Percentiles rank a stretch among this genome's conserved stretches.
Conservation (phyloP, 2,797 vertebrate species). For the Nannoperca australis region DNA sequence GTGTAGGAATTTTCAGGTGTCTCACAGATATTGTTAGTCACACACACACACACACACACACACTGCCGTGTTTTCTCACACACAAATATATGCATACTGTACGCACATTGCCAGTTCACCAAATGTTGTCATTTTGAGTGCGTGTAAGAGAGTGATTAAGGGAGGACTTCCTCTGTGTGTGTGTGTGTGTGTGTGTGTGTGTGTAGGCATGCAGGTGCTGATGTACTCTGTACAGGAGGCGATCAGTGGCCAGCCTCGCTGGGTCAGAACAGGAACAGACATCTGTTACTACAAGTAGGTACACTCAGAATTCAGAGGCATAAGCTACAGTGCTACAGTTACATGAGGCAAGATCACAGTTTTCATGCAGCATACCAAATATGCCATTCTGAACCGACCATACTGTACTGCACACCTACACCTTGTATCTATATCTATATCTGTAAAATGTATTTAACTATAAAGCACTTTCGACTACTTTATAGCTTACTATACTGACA, state of each 20-base stretch:
- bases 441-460: not conserved
- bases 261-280: conserved; percentile 94
- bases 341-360: not conserved
- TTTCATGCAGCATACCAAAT: conserved; percentile 3
- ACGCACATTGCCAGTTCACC: not conserved
- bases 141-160: not conserved
- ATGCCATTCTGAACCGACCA: not conserved
- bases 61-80: not conserved
- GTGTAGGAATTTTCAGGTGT: conserved; percentile 8
- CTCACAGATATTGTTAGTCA: conserved; percentile 17
- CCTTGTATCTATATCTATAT: not conserved
- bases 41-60: conserved; percentile 19
- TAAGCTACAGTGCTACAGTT: not conserved
- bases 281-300: conserved; percentile 99
- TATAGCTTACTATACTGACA: conserved; percentile 13
- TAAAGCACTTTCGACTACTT: conserved; percentile 7
- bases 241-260: conserved; percentile 90
- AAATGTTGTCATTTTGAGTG: conserved; percentile 30
- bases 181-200: conserved; percentile 75
- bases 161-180: conserved; percentile 6
- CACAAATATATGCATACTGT: not conserved
- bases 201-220: conserved; percentile 95
- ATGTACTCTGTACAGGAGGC: conserved; percentile 99
- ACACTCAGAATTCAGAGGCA: conserved; percentile 5
- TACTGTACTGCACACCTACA: not conserved